Evolutionary conservation across 2,113 vertebrate species (phyloP), one percentile per base, ranked within the genome.

Genomic region (Ochotona curzoniae): DNA sequence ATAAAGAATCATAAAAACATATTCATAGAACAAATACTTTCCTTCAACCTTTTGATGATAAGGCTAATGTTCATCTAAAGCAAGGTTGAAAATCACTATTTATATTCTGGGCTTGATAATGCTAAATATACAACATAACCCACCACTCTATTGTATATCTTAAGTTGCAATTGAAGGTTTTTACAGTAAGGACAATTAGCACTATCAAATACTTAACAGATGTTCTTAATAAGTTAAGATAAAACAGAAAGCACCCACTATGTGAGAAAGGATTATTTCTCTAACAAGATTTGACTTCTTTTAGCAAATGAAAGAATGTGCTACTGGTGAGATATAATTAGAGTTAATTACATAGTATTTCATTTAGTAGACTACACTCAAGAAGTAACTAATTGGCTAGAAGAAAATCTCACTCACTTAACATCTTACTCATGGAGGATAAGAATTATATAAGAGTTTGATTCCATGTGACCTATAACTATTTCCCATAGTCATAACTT

Each of bases 11-110:
- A 63, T 78, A 83, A 78, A 80, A 66, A 13, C 1, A 80, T 44
- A 78, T 73, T 73, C 23, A 94, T 32, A 25, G 73, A 73, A 74
- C 10, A 74, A 30, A 28, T 92, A 49, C 66, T 70, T 94, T 44
- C n/a, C 70, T 87, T 67, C 69, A 81, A 64, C 2, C n/a, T 87
- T 80, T 76, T 25, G 38, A 15, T 79, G 38, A 3, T 9, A 90
- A 61, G 21, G 0, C 15, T 7, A 79, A 21, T 70, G 18, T 61
- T 63, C 76, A 51, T 60, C 2, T 70, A 47, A 83, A 86, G 51
- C 15, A 87, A 79, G 13, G 1, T 18, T 61, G 18, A 76, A 78
- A 87, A 61, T 73, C 17, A 35, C 8, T 83, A 47, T 74, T 23
- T 63, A 1, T 69, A 71, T 25, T 26, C 80, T 67, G 1, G 71